Base-by-base conservation (phyloP, 2,797 vertebrate species). In the Pteronotus mesoamericanus region DNA sequence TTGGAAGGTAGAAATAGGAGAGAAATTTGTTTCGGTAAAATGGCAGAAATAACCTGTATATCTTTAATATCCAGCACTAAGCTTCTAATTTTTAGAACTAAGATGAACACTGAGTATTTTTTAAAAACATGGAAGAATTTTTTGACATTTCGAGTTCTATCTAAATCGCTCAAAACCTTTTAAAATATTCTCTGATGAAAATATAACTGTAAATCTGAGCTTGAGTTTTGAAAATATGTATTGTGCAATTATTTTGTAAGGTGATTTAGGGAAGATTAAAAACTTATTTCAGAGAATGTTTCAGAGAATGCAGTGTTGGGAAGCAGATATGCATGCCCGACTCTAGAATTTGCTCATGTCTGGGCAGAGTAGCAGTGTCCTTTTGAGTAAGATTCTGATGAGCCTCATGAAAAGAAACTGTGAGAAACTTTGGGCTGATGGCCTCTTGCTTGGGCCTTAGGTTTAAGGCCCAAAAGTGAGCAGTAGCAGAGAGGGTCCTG, bases 141-240 rank as follows among this genome's bases (percentile, higher is more conserved):
- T 75, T 89, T 95, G 44, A 94, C 86, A 94, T 79, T 95, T 94
- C 71, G 74, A 9, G 55, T 79, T 91, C 18, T 14, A 86, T 82
- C 24, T 86, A 94, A 89, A 94, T 61, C 92, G 14, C 51, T 93
- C 75, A 75, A 78, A 94, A 78, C 32, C 24, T 95, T 94, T 94
- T 12, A 71, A 91, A 86, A 46, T 91, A 83, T 68, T 90, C 4
- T 75, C 37, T 91, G 39, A 69, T 64, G 48, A 89, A 96, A 97
- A 83, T 64, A 6, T 75, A 94, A 94, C 64, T 69, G 24, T 6
- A 69, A 84, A 64, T 61, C 16, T 14, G 46, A 86, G 59, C 48
- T 61, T 26, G 24, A 80, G 12, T 82, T 96, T 93, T 86, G 46
- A 87, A 94, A 87, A 46, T 78, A 53, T 18, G 59, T 85, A 61